These are phyloP conservation scores for Drosophila funebris DNA, from an alignment of 1,140 invertebrate species.

Conservation along the genomic window DNA sequence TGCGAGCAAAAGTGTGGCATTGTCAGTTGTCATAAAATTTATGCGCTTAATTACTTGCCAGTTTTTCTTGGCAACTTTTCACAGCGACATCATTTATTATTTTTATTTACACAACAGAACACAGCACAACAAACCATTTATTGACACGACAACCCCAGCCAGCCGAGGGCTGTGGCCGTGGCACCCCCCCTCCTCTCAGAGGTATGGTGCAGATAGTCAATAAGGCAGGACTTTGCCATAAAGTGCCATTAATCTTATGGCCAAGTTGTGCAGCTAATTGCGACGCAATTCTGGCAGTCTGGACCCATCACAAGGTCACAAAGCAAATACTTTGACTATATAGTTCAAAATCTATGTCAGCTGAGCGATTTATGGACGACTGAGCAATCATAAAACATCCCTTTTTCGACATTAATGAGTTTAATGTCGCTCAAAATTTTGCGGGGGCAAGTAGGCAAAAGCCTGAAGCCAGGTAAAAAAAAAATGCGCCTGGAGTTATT, in stretches of 20 bases:
- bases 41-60: slow-evolving; percentile 71
- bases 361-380: slow-evolving; percentile 1
- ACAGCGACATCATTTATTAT: slow-evolving; percentile 72
- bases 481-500: slow-evolving; percentile 56
- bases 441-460: slow-evolving; percentile 17
- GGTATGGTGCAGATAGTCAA: slow-evolving; percentile 45
- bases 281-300: slow-evolving; percentile 63
- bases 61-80: slow-evolving; percentile 51
- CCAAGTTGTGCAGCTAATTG: slow-evolving; percentile 78
- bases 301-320: slow-evolving; percentile 51
- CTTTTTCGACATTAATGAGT: slow-evolving; percentile 59
- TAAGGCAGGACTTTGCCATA: slow-evolving; percentile 56
- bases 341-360: slow-evolving; percentile 28
- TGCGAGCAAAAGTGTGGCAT: slow-evolving; percentile 12
- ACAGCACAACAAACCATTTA: slow-evolving; percentile 66
- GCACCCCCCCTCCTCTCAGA: too few species aligned
- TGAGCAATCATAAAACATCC: slow-evolving; percentile 51
- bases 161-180: neutral
- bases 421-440: slow-evolving; percentile 55
- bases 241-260: slow-evolving; percentile 69
- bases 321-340: too few species aligned
- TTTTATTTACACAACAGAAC: slow-evolving; percentile 68
- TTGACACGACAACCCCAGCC: slow-evolving; percentile 60
- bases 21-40: slow-evolving; percentile 69
- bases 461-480: slow-evolving; percentile 56